Evolutionary conservation across 2,797 vertebrate species (phyloP).

Genomic region (Tadarida brasiliensis): DNA sequence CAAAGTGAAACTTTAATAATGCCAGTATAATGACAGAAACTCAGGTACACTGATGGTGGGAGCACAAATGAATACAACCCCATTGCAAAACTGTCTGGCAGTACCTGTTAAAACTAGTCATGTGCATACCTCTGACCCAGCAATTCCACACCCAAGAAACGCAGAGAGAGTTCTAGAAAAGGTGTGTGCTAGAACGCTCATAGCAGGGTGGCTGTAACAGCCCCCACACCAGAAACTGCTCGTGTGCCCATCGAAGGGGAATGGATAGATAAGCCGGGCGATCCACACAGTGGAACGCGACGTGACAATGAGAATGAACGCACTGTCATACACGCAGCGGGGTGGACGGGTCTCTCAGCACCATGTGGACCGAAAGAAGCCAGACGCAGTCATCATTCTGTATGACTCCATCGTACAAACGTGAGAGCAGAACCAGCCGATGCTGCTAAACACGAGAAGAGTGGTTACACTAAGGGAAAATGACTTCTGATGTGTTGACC

Average conservation of each 20-base stretch:
- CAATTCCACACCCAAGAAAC: neutral
- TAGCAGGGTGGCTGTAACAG: neutral
- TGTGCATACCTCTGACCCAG: too few species aligned
- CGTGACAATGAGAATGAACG: neutral
- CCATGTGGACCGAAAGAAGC: neutral
- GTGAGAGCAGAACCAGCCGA: neutral
- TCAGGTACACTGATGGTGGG: neutral
- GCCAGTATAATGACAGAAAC: neutral
- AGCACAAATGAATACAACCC: neutral
- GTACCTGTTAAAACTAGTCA: neutral
- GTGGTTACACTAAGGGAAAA: neutral
- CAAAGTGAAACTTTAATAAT: neutral
- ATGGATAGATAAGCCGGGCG: neutral
- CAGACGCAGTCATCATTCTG: neutral
- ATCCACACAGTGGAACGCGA: neutral
- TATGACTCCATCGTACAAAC: neutral
- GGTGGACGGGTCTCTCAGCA: neutral
- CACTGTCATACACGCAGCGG: neutral
- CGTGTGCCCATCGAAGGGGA: neutral
- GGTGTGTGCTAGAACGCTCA: neutral
- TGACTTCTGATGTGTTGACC: neutral
- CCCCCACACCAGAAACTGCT: neutral
- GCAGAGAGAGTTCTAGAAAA: neutral
- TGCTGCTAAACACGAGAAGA: neutral
- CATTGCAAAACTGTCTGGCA: neutral